Evolutionary conservation across 2,797 vertebrate genomes (phyloP), one percentile per base, ranked within the genome.

Genomic region (Chiloscyllium punctatum): DNA sequence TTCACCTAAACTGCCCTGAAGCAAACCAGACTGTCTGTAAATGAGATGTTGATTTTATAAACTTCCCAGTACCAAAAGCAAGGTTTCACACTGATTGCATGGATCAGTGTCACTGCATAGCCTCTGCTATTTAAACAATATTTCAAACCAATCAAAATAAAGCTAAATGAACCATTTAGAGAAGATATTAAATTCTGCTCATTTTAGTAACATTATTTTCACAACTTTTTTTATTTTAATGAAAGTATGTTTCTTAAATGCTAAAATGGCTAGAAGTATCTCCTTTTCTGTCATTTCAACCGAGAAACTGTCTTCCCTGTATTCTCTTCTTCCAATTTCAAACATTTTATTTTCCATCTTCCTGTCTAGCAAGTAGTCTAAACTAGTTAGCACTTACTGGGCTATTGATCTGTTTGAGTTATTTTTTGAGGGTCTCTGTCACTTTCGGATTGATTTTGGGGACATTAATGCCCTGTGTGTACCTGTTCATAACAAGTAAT

Each of bases 371-470:
- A n/a, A 42, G 33, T 62, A 68, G 21, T 92, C 62, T 92, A 68
- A 68, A 90, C 30, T 92, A 51, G 68, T 68, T 90, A 66, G 33
- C 57, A 66, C 87, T 33, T 92, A 69, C 69, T 92, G 90, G n/a
- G 6, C 90, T 92, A 92, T 92, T 92, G 62, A 68, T 92, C 62
- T 37, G 42, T 92, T 92, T 91, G 88, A 91, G 88, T 66, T 91
- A 30, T 66, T 66, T 91, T 66, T 16, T 66, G n/a, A 37, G 62
- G 42, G 68, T 9, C 68, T 92, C 90, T 92, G 90, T 42, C 62
- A 68, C 90, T 68, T 92, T 42, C 25, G 33, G n/a, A 42, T 92
- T n/a, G 16, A 68, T 92, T 25, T 37, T 91, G 66, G 66, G 68
- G 62, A 92, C 7, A 62, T 68, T 92, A 42, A 42, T 7, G n/a